Percentiles rank a stretch among this genome's conserved stretches.
phyloP scores from a whole-genome alignment of 2,797 vertebrate species.

The Protonibea diacanthus region DNA sequence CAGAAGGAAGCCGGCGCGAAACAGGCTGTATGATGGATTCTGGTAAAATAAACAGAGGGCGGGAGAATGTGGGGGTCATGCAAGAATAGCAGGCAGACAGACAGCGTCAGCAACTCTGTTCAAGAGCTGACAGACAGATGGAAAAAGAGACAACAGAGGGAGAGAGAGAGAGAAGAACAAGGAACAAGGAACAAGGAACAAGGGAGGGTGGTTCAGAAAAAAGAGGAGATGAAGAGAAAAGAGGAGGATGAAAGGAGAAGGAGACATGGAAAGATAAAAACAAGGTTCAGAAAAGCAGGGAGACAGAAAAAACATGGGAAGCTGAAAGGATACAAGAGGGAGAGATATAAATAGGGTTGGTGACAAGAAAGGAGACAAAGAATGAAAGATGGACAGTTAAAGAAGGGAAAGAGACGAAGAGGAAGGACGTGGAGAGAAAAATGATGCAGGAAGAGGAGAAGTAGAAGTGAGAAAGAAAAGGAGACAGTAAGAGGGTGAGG shows the following conservation, averaged over 20 bases:
- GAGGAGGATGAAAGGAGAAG: background rate
- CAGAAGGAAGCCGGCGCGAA: background rate
- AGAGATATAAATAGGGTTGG: background rate
- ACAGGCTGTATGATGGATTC: conserved; percentile 20
- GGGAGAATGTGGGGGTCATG: conserved; percentile 35
- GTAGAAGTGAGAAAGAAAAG: background rate
- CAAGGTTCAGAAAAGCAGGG: background rate
- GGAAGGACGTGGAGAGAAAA: background rate
- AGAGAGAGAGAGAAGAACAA: background rate
- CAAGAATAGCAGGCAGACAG: conserved; percentile 53
- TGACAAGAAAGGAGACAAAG: background rate
- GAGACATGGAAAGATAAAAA: background rate
- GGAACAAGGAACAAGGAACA: background rate
- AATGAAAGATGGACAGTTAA: background rate
- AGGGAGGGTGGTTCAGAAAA: background rate
- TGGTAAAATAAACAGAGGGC: conserved; percentile 48
- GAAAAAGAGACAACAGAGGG: conserved; percentile 28
- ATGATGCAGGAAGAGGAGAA: background rate
- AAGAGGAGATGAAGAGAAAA: background rate
- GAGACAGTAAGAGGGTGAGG: background rate
- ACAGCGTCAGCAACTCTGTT: conserved; percentile 54
- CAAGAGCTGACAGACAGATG: conserved; percentile 46
- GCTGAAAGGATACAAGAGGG: background rate
- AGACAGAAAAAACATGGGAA: background rate
- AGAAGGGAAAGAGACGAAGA: background rate